Conservation (phyloP, 2,797 vertebrate genomes). For the Malurus leucopterus region DNA sequence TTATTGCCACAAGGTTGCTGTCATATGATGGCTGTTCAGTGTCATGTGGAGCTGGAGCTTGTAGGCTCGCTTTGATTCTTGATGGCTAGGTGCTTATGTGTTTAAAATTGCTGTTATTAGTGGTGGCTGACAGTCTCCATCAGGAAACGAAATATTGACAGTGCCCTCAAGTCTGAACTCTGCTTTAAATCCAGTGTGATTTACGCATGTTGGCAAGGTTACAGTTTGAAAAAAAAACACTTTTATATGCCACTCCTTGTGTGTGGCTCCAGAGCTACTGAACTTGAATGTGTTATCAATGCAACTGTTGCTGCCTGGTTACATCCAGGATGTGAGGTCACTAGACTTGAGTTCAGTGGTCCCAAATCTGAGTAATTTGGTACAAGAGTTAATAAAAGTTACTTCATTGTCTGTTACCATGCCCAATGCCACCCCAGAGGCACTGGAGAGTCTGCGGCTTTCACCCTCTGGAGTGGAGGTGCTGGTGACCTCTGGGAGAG, state of each 20-base stretch:
- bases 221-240: fast-evolving
- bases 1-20: not conserved
- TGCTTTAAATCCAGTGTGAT: not conserved
- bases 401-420: not conserved
- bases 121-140: not conserved
- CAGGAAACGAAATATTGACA: not conserved
- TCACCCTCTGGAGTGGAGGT: not conserved
- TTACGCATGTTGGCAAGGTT: not conserved
- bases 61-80: not conserved
- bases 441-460: not conserved
- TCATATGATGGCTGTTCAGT: not conserved
- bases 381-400: not conserved
- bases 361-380: not conserved
- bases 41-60: not conserved
- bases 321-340: not conserved
- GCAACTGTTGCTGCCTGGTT: not conserved
- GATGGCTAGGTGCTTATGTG: not conserved
- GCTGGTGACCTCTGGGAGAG: not conserved
- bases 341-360: not conserved
- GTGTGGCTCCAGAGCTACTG: not conserved
- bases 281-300: not conserved
- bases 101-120: not conserved
- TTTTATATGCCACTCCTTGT: not conserved
- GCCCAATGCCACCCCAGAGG: not conserved
- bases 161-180: not conserved